Conservation (phyloP, 2,888 invertebrate species). For the Perithous albicinctus region DNA sequence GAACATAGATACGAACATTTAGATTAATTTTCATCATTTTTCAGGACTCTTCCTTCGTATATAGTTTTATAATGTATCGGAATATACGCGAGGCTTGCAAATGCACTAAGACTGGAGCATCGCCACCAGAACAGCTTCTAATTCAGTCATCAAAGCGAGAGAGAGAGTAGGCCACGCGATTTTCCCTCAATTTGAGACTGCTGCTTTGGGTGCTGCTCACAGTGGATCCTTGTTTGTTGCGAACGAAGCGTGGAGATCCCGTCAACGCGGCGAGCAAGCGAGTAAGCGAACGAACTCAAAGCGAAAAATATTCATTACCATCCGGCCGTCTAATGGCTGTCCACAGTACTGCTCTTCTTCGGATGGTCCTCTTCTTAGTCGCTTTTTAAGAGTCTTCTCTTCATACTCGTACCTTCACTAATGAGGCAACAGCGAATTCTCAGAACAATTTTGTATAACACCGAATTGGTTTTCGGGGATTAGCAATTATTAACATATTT, state of each 20-base stretch:
- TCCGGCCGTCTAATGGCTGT: slow-evolving; percentile 79
- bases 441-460: slow-evolving; percentile 33
- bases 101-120: slow-evolving; percentile 32
- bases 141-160: slow-evolving; percentile 83
- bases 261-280: slow-evolving; percentile 69
- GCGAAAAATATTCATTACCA: slow-evolving; percentile 77
- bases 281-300: slow-evolving; percentile 70
- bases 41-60: background rate
- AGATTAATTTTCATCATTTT: background rate
- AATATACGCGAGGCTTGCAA: background rate
- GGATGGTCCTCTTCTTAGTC: slow-evolving; percentile 43
- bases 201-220: slow-evolving; percentile 73
- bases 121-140: slow-evolving; percentile 75
- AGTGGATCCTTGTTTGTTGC: slow-evolving; percentile 73
- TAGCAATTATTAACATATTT: slow-evolving; percentile 22
- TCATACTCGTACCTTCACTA: slow-evolving; percentile 40
- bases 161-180: slow-evolving; percentile 74
- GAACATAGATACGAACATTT: background rate
- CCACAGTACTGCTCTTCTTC: slow-evolving; percentile 68
- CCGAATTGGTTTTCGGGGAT: slow-evolving; percentile 14
- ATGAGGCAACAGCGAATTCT: slow-evolving; percentile 48
- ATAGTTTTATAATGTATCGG: background rate
- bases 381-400: slow-evolving; percentile 19
- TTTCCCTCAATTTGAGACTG: slow-evolving; percentile 81
- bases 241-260: slow-evolving; percentile 75